Base-by-base conservation (phyloP, 2,888 invertebrate species). In the Nysson spinosus region DNA sequence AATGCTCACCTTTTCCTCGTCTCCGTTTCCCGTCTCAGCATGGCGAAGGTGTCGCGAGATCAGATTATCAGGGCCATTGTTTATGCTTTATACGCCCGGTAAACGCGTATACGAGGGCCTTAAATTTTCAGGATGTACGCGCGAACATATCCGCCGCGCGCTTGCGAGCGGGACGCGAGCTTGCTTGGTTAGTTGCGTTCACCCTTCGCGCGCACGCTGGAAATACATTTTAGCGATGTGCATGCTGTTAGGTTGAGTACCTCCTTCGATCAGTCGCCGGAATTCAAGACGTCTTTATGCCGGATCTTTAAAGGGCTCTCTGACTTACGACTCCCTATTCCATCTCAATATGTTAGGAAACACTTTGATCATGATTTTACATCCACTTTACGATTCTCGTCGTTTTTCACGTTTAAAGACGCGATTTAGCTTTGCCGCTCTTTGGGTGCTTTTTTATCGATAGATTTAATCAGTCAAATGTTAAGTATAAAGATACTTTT, bases 41-140 rank as follows among this genome's bases (percentile, higher is more conserved):
- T 7, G 11, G 37, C 40, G 39, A 56, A 68, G 60, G 68, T 71
- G 69, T 76, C 73, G 69, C 69, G 56, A 57, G 72, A 76, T 76
- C 69, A 72, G 74, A 72, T 76, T 76, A 76, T 76, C 74, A 65
- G 61, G 61, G 51, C 50, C 67, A 74, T 74, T 76, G 74, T 76
- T 72, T 76, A 76, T 74, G 66, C 65, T 63, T 75, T 69, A 75
- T 72, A 69, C 62, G 52, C 42, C 43, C 42, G 55, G 49, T 58
- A 42, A 66, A 51, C 42, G 35, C 37, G 44, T 22, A 16, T 22
- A 35, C 30, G 43, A 35, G 19, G 65, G 56, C 54, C 30, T 69
- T 72, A 76, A 74, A 76, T 76, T 76, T 74, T 68, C 72, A 46
- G 51, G 60, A 61, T 56, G 56, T 55, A 69, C 55, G 55, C 60